Conservation (phyloP, 2,888 invertebrate species). For the Cheilosia vernalis region DNA sequence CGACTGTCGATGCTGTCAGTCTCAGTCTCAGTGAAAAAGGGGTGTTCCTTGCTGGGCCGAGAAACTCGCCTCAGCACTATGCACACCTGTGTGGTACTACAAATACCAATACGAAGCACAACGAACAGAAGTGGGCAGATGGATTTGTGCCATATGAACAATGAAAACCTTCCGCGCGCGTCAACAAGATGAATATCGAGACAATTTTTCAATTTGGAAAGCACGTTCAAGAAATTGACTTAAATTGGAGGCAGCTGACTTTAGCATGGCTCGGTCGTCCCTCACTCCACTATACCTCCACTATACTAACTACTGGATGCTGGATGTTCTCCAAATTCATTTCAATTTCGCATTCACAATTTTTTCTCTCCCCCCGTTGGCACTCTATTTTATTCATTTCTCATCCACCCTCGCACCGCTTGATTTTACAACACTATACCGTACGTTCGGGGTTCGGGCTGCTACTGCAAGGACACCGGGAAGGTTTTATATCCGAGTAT, state of each 20-base stretch:
- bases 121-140: conserved; percentile 49
- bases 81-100: background rate
- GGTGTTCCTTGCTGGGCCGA: background rate
- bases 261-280: conserved; percentile 40
- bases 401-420: conserved; percentile 18
- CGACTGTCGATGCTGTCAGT: conserved; percentile 16
- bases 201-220: conserved; percentile 74
- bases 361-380: conserved; percentile 30
- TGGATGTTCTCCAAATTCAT: conserved; percentile 67
- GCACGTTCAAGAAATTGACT: conserved; percentile 71
- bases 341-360: conserved; percentile 60
- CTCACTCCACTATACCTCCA: background rate
- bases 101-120: background rate
- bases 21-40: conserved; percentile 9
- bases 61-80: background rate
- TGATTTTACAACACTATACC: conserved; percentile 32
- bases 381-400: conserved; percentile 71
- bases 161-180: conserved; percentile 66
- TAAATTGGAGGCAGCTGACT: conserved; percentile 73
- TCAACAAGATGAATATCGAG: conserved; percentile 73
- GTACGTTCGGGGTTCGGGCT: conserved; percentile 10
- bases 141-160: conserved; percentile 72
- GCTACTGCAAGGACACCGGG: conserved; percentile 21
- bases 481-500: conserved; percentile 36
- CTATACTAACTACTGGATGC: conserved; percentile 1